Percentiles rank a stretch among this genome's conserved stretches.
phyloP scores from a whole-genome alignment of 2,888 invertebrate genomes.

The Drosophila stalkeri region DNA sequence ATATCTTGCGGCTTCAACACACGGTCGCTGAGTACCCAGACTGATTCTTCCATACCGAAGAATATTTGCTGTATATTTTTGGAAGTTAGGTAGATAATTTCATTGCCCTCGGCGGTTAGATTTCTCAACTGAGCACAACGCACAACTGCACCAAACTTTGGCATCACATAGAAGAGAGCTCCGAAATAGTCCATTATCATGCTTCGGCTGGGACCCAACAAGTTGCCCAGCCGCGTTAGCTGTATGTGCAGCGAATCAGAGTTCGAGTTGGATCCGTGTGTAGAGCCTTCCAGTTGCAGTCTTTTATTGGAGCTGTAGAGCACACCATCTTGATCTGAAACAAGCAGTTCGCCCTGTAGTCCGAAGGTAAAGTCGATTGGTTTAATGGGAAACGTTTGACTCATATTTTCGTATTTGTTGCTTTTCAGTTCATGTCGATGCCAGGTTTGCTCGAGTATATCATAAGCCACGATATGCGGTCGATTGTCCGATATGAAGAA shows the following conservation, averaged over 20 bases:
- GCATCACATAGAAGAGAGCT: conserved; percentile 80
- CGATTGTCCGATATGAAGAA: conserved; percentile 73
- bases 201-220: conserved; percentile 77
- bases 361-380: conserved; percentile 81
- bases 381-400: conserved; percentile 71
- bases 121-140: conserved; percentile 70
- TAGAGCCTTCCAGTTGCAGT: conserved; percentile 24
- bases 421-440: conserved; percentile 62
- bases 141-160: conserved; percentile 82
- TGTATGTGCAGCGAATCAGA: conserved; percentile 26
- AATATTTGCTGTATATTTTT: conserved; percentile 83
- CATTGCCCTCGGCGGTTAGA: conserved; percentile 81
- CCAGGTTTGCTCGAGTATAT: conserved; percentile 82
- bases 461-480: conserved; percentile 75
- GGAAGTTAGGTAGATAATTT: conserved; percentile 82
- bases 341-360: conserved; percentile 68
- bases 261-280: background rate
- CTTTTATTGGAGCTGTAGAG: conserved; percentile 59
- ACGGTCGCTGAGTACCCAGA: conserved; percentile 82
- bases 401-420: conserved; percentile 73
- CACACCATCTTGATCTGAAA: conserved; percentile 78
- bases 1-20: conserved; percentile 79
- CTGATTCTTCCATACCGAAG: conserved; percentile 74
- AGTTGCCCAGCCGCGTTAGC: conserved; percentile 69
- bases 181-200: conserved; percentile 75